phyloP scores from a whole-genome alignment of 2,797 vertebrate species.

The Tolypeutes matacus region DNA sequence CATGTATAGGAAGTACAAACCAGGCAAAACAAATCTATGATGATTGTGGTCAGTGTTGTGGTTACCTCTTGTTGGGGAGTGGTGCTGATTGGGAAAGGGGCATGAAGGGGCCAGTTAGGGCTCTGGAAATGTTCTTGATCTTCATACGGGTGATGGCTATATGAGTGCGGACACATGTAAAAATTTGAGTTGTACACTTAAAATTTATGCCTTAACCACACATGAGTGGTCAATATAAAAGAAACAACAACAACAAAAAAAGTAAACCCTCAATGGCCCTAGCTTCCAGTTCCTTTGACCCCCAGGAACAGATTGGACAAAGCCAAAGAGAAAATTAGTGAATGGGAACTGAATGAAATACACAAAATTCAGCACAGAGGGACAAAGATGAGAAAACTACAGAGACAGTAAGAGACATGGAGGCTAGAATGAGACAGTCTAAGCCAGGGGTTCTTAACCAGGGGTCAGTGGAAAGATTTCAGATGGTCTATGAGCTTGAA shows the following conservation, averaged over 20 bases:
- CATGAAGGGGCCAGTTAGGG: neutral
- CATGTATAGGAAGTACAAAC: neutral
- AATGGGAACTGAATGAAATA: conserved; percentile 16
- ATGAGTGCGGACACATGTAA: neutral
- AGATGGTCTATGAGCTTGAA: too few relatives aligned
- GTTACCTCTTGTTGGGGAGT: neutral
- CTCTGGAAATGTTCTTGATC: neutral
- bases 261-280: neutral
- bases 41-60: neutral
- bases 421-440: neutral
- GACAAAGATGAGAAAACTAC: neutral
- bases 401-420: neutral
- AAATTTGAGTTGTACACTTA: neutral
- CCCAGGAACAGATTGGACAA: neutral
- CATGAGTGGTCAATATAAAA: neutral
- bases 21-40: neutral
- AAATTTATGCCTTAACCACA: neutral
- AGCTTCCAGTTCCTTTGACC: conserved; percentile 11
- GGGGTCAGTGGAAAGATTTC: too few relatives aligned
- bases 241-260: neutral
- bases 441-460: too few relatives aligned
- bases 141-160: neutral
- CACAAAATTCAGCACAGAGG: conserved; percentile 22
- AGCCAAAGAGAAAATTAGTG: conserved; percentile 43
- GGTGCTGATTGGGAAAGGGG: neutral